Conservation (phyloP, 2,797 vertebrate species). For the Gobio occitaniae region DNA sequence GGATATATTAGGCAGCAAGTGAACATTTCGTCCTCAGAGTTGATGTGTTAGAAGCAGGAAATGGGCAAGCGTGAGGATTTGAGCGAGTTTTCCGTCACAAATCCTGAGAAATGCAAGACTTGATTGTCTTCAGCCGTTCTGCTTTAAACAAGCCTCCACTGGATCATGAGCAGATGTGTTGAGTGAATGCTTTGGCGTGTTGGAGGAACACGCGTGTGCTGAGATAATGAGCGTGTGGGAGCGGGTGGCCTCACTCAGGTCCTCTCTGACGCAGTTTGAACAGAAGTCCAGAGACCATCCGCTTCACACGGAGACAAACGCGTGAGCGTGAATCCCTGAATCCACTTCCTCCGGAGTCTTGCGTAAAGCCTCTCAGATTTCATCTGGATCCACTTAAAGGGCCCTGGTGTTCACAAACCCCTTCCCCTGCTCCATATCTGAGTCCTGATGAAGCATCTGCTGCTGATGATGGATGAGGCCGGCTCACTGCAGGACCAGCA, state of each 20-base stretch:
- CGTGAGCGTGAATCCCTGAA: not conserved
- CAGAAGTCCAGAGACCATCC: not conserved
- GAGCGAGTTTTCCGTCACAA: not conserved
- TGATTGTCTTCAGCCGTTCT: not conserved
- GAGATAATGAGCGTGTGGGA: constrained; percentile 8
- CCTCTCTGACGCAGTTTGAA: not conserved
- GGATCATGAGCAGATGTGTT: not conserved
- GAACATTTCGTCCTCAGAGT: too few species aligned
- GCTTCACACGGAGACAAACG: not conserved
- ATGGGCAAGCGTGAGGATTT: too few species aligned
- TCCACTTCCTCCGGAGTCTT: not conserved
- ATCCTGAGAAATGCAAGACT: not conserved
- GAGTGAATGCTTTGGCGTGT: not conserved
- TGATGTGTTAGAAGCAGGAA: too few species aligned
- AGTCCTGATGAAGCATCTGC: not conserved
- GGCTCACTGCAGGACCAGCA: too few species aligned
- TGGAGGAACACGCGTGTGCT: not conserved
- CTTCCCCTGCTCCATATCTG: not conserved
- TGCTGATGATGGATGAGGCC: not conserved
- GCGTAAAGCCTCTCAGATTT: not conserved
- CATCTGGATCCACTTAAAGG: constrained; percentile 15
- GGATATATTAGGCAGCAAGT: too few species aligned
- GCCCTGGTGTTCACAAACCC: not conserved
- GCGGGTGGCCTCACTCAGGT: constrained; percentile 9
- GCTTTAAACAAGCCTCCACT: too few species aligned